Percentiles rank a stretch among this genome's conserved stretches.
These are phyloP conservation scores for Gambelia wislizenii DNA, from an alignment of 2,797 vertebrate genomes.

Conservation along the genomic window DNA sequence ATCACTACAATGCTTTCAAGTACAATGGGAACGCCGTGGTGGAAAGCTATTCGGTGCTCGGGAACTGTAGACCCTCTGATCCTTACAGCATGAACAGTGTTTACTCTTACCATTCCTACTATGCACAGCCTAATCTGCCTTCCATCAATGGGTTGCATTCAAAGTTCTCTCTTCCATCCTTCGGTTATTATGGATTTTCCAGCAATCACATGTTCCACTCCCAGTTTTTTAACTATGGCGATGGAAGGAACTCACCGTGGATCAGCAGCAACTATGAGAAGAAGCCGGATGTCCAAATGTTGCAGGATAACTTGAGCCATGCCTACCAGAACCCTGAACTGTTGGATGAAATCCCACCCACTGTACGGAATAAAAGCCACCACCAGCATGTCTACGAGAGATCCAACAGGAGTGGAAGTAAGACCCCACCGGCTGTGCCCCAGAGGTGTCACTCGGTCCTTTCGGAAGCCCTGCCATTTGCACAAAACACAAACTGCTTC, in stretches of 20 bases:
- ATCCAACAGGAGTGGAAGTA: conserved; percentile 72
- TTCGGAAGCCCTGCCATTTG: conserved; percentile 71
- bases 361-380: conserved; percentile 69
- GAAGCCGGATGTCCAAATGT: conserved; percentile 87
- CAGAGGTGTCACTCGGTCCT: conserved; percentile 65
- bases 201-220: conserved; percentile 90
- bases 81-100: conserved; percentile 89
- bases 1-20: conserved; percentile 87
- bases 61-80: conserved; percentile 88
- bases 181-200: conserved; percentile 90
- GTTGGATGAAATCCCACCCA: conserved; percentile 63
- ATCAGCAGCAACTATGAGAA: conserved; percentile 80
- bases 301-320: conserved; percentile 86
- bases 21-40: conserved; percentile 85
- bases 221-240: conserved; percentile 88
- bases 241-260: conserved; percentile 79
- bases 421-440: background rate
- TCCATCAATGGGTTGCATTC: conserved; percentile 93
- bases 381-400: conserved; percentile 82
- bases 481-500: conserved; percentile 77
- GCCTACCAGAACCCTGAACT: conserved; percentile 72
- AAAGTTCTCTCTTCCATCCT: conserved; percentile 89
- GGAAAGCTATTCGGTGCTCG: conserved; percentile 90
- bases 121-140: conserved; percentile 93
- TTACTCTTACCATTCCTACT: conserved; percentile 93